Percentiles rank a stretch among this genome's conserved stretches.
Evolutionary conservation across 2,113 vertebrate genomes (phyloP).

Genomic region (Gavialis gangeticus): DNA sequence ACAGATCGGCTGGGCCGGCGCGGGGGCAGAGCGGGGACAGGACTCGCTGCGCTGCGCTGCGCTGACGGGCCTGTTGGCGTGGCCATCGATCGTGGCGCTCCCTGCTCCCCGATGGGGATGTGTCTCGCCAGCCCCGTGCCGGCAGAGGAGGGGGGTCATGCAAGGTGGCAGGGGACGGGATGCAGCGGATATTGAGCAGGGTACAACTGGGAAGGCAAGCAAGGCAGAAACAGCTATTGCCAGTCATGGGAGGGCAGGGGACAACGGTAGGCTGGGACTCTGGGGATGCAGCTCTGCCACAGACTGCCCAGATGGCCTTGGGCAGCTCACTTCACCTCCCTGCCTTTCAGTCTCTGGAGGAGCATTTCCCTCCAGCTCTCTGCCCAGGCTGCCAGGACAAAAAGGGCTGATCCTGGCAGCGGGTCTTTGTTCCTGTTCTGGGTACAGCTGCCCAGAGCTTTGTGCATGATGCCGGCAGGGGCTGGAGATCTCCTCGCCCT

Average conservation of each 20-base stretch:
- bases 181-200: not conserved
- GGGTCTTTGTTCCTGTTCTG: no score
- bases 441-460: no score
- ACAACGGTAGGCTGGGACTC: not conserved
- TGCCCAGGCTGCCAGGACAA: no score
- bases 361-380: no score
- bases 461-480: no score
- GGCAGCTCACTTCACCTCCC: not conserved
- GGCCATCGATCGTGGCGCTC: not conserved
- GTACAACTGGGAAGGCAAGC: not conserved
- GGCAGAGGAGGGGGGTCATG: not conserved
- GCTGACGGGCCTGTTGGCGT: not conserved
- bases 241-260: not conserved
- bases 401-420: no score
- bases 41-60: not conserved
- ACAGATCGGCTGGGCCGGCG: not conserved
- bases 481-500: no score
- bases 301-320: no score
- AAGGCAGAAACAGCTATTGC: not conserved
- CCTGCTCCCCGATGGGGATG: not conserved
- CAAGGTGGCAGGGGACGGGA: not conserved
- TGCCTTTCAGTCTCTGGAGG: not conserved
- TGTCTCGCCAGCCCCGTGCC: fast-evolving
- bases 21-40: not conserved
- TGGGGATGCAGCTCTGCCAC: not conserved